These are phyloP conservation scores for Phrynocephalus guinanensis DNA, from an alignment of 2,797 vertebrate genomes.

Conservation along the genomic window DNA sequence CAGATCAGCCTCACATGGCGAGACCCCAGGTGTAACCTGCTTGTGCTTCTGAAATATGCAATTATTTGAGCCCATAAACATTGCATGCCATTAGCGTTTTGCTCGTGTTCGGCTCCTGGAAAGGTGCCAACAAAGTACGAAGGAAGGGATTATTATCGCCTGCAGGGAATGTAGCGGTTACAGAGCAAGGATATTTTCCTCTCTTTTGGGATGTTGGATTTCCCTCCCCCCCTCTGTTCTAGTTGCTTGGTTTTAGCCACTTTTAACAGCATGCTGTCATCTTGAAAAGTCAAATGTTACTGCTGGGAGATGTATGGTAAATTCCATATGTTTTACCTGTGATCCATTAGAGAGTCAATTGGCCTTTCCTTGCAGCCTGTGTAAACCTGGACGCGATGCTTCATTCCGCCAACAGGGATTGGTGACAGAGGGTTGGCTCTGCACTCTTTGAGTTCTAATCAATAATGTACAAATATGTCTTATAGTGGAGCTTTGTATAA, in stretches of 20 bases:
- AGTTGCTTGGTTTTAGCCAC: background rate
- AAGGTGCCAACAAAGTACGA: conserved; percentile 5
- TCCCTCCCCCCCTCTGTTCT: background rate
- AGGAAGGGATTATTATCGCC: conserved; percentile 27
- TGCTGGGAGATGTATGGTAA: background rate
- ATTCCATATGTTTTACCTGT: background rate
- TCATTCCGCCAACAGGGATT: background rate
- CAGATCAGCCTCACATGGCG: conserved; percentile 23
- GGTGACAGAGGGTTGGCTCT: background rate
- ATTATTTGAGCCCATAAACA: conserved; percentile 34
- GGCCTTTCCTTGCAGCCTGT: background rate
- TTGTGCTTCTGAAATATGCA: conserved; percentile 35
- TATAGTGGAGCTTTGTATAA: too few relatives aligned
- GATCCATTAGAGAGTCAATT: background rate
- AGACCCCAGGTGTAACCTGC: conserved; percentile 32
- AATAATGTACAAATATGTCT: background rate
- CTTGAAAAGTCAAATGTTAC: conserved; percentile 18
- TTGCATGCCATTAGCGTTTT: conserved; percentile 27
- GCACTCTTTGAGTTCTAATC: background rate
- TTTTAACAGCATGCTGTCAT: background rate
- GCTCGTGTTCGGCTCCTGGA: conserved; percentile 23
- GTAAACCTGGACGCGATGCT: background rate
- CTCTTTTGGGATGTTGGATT: background rate
- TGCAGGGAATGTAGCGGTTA: background rate
- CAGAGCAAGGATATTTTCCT: conserved; percentile 2